Base-by-base conservation (phyloP, 2,113 vertebrate species). In the Phoxinus phoxinus region DNA sequence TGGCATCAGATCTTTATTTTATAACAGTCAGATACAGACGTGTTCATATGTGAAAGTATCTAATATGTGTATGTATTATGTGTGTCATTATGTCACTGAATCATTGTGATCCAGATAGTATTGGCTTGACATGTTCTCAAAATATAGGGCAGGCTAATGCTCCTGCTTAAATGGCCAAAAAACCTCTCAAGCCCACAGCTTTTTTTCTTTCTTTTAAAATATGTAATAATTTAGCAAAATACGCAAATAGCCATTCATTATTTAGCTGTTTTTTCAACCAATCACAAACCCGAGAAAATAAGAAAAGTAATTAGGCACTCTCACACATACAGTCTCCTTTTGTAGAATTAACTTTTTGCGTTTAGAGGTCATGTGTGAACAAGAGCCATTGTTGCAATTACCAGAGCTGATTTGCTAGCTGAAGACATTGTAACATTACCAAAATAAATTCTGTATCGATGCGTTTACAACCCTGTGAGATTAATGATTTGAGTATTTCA, bases 101-200 rank as follows among this genome's bases (percentile, higher is more conserved):
- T 78, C 71, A 63, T 37, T 78, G 27, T 69, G 76, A 37, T 85
- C 32, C 17, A 44, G n/a, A 58, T 37, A 67, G 46, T 51, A 78
- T 56, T 79, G 32, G 63, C n/a, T 69, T 44, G 46, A 74, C 11
- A 44, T 67, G 58, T 65, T 37, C 65, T 48, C 19, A 67, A 25
- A 44, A 85, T 79, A 12, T 85, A 79, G 15, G 73, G 19, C 63
- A 85, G 32, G 25, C 46, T 56, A 78, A 78, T 71, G 63, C 27
- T 67, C 7, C 51, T 85, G 84, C 37, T 63, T 78, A 53, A 72
- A 72, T 15, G 21, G 37, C 61, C 30, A 30, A 32, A 37, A 80
- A 71, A 78, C 37, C 74, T 69, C 59, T 78, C 23, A 78, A 37
- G 76, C 11, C 21, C 76, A 41, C 53, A 59, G 32, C 10, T 35